phyloP scores from a whole-genome alignment of 1,140 invertebrate species.

The Vanessa tameamea region DNA sequence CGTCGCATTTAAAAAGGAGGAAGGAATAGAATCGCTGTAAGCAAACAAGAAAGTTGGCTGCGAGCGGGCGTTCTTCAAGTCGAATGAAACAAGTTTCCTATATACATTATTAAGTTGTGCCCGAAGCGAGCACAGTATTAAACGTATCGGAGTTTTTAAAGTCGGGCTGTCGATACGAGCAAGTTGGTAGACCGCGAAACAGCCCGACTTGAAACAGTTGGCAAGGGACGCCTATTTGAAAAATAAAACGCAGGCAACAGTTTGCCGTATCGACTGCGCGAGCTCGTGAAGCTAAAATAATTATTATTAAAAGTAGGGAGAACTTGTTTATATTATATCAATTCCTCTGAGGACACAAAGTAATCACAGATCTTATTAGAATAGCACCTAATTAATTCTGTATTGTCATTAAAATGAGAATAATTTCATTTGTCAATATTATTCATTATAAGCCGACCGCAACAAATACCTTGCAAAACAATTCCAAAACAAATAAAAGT shows the following conservation, averaged over 20 bases:
- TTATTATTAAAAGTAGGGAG: constrained; percentile 38
- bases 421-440: neutral
- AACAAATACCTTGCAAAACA: constrained; percentile 5
- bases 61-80: constrained; percentile 56
- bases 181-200: constrained; percentile 56
- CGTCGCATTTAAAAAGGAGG: constrained; percentile 64
- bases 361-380: neutral
- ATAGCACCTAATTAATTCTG: too few species aligned
- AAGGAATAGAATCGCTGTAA: constrained; percentile 67
- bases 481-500: constrained; percentile 8
- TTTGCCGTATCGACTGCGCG: constrained; percentile 60
- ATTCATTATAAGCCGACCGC: neutral
- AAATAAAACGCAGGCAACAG: constrained; percentile 74
- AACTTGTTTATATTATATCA: neutral
- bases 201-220: constrained; percentile 55
- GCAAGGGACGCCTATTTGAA: constrained; percentile 61
- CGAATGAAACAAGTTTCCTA: constrained; percentile 68
- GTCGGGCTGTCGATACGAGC: constrained; percentile 53
- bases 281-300: constrained; percentile 43
- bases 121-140: constrained; percentile 64
- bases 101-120: constrained; percentile 74
- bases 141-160: constrained; percentile 67
- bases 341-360: neutral
- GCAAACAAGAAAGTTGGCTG: constrained; percentile 68
- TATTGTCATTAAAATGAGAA: neutral